phyloP scores from a whole-genome alignment of 2,888 invertebrate genomes.

The Melanotus villosus region DNA sequence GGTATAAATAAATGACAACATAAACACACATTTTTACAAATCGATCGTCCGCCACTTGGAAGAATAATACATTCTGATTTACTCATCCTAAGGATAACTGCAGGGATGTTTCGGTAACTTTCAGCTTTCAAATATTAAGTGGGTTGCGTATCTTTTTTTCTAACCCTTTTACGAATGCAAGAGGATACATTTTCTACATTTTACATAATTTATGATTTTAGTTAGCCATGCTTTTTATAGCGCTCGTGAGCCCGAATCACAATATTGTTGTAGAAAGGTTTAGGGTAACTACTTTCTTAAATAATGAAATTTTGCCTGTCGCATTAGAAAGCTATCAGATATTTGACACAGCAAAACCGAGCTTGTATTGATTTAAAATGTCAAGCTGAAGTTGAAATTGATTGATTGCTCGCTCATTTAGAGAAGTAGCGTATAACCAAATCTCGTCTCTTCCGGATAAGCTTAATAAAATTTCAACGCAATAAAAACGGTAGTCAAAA shows the following conservation, averaged over 20 bases:
- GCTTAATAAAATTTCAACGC: not conserved
- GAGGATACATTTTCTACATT: no score
- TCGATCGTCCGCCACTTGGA: not conserved
- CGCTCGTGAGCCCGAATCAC: no score
- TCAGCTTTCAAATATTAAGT: no score
- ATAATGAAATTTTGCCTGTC: not conserved
- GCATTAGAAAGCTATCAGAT: slow-evolving; percentile 20
- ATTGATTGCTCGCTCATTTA: slow-evolving; percentile 22
- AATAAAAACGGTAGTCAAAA: not conserved
- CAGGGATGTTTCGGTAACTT: no score
- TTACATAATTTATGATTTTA: no score
- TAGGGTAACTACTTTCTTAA: no score
- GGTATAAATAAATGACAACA: not conserved
- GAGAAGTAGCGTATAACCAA: not conserved
- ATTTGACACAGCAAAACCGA: slow-evolving; percentile 14
- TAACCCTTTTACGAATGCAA: no score
- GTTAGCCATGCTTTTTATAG: no score
- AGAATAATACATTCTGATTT: not conserved
- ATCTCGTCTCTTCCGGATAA: not conserved
- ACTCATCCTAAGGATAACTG: no score
- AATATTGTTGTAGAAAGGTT: no score
- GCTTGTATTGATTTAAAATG: slow-evolving; percentile 21
- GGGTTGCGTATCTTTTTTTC: no score
- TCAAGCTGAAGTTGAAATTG: slow-evolving; percentile 14
- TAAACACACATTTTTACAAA: not conserved